A percentile compares a stretch with the other conserved stretches of the same genome.
Conservation (phyloP, 2,797 vertebrate species). For the Ptychobarbus kaznakovi region DNA sequence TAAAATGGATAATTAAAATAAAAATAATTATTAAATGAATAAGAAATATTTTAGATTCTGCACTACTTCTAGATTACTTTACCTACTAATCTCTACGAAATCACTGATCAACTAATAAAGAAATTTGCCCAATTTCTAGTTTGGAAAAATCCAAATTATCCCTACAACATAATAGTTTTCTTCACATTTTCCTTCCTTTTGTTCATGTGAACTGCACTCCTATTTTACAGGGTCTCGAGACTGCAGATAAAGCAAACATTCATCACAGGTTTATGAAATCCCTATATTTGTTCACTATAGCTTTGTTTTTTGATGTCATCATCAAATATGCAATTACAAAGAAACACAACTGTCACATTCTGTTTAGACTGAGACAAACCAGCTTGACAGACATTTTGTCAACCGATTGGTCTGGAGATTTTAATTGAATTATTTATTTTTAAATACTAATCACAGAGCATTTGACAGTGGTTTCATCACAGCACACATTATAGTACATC, state of each 20-base stretch:
- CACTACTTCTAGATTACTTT: not conserved
- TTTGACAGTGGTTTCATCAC: slow-evolving; percentile 26
- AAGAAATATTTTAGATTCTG: not conserved
- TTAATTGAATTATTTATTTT: slow-evolving; percentile 40
- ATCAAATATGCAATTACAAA: slow-evolving; percentile 16
- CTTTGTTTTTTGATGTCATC: slow-evolving; percentile 12
- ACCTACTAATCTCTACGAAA: not conserved
- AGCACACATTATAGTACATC: slow-evolving; percentile 37
- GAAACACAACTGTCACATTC: slow-evolving; percentile 27
- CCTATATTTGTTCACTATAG: slow-evolving; percentile 23
- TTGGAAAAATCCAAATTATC: not conserved
- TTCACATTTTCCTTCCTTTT: not conserved
- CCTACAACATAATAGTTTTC: too few species aligned
- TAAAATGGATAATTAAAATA: not conserved
- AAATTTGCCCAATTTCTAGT: not conserved
- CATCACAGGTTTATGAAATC: slow-evolving; percentile 26
- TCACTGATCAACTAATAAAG: not conserved
- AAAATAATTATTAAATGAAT: not conserved
- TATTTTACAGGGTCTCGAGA: not conserved
- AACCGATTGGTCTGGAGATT: slow-evolving; percentile 19
- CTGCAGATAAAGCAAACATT: not conserved
- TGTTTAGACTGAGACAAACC: slow-evolving; percentile 22
- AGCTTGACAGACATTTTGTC: slow-evolving; percentile 44
- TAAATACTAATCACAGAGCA: slow-evolving; percentile 2
- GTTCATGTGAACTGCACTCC: not conserved